phyloP scores from a whole-genome alignment of 2,888 invertebrate genomes.

The Stramonita haemastoma region DNA sequence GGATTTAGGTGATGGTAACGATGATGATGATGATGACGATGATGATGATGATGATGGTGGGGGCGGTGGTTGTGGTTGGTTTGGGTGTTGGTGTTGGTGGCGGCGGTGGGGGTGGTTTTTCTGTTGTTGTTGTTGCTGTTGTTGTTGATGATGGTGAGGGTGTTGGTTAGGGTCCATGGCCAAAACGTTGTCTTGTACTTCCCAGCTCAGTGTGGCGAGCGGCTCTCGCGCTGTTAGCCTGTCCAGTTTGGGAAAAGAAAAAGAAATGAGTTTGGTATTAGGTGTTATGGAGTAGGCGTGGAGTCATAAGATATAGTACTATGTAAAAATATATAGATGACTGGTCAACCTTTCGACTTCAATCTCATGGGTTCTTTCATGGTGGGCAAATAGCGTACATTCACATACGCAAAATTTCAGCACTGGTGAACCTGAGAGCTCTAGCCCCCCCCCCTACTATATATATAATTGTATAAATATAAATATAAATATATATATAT shows the following conservation, averaged over 20 bases:
- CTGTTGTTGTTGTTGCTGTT: not conserved
- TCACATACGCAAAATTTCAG: too few species aligned
- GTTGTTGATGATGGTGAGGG: not conserved
- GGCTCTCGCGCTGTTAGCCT: slow-evolving; percentile 59
- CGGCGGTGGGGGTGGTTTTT: not conserved
- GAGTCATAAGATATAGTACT: not conserved
- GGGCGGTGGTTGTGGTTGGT: not conserved
- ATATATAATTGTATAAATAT: too few species aligned
- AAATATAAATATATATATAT: too few species aligned
- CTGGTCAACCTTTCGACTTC: not conserved
- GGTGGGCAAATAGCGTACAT: too few species aligned
- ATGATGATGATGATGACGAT: not conserved
- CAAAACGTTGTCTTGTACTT: slow-evolving; percentile 44
- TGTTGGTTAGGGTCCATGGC: slow-evolving; percentile 6
- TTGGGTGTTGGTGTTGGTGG: slow-evolving; percentile 15
- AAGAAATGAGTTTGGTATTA: not conserved
- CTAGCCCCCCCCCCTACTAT: too few species aligned
- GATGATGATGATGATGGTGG: not conserved
- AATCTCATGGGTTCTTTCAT: not conserved
- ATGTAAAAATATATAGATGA: not conserved
- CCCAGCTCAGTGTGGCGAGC: slow-evolving; percentile 48
- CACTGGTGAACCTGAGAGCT: too few species aligned
- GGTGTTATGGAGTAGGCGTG: not conserved
- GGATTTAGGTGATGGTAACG: slow-evolving; percentile 7
- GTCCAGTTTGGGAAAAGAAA: not conserved